Percentiles rank a stretch among this genome's conserved stretches.
phyloP scores from a whole-genome alignment of 2,888 invertebrate species.

The Incurvaria masculella region DNA sequence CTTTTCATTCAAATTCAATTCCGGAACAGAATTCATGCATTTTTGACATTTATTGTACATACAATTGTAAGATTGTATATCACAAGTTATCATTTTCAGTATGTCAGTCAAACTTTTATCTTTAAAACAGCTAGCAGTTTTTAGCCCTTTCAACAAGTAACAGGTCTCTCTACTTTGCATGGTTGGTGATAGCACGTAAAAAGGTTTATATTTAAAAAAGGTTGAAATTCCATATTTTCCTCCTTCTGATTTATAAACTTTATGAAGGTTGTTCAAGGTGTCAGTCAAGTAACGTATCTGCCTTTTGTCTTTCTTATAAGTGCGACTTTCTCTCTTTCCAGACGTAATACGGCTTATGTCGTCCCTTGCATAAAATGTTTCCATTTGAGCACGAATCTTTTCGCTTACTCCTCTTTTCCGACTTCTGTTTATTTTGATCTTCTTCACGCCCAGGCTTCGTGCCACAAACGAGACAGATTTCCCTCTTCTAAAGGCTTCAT shows the following conservation, averaged over 20 bases:
- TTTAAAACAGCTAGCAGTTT: too few species aligned
- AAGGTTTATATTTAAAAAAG: constrained; percentile 12
- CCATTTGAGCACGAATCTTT: not conserved
- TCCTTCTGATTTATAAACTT: constrained; percentile 11
- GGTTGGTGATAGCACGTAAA: constrained; percentile 8
- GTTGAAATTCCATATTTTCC: constrained; percentile 12
- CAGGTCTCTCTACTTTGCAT: not conserved
- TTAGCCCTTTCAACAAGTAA: too few species aligned
- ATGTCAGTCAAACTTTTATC: too few species aligned
- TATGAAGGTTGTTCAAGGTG: too few species aligned
- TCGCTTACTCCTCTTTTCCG: not conserved
- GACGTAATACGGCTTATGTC: constrained; percentile 6
- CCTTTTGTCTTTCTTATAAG: constrained; percentile 2
- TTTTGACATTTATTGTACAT: constrained; percentile 3
- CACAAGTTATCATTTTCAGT: too few species aligned
- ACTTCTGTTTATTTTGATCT: not conserved
- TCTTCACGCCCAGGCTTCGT: too few species aligned
- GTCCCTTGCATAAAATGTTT: not conserved
- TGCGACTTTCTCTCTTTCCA: constrained; percentile 7
- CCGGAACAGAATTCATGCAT: constrained; percentile 5
- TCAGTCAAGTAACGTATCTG: constrained; percentile 4
- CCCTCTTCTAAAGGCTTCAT: too few species aligned
- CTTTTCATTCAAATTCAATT: constrained; percentile 7
- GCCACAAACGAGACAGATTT: too few species aligned
- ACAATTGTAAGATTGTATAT: too few species aligned